Conservation (phyloP, 1,140 invertebrate genomes). For the Anagrus nilaparvatae region DNA sequence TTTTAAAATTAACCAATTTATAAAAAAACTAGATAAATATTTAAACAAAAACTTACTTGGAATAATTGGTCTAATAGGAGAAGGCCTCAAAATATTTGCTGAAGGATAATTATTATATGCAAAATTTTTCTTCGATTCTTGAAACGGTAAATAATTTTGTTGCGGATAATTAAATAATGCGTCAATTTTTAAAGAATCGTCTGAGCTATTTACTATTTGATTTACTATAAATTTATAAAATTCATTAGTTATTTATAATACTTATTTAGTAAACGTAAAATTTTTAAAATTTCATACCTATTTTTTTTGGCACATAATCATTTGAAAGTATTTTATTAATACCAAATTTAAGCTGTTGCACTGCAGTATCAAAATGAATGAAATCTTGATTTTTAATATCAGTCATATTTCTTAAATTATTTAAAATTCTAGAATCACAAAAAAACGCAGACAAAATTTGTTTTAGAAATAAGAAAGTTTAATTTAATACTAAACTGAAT, state of each 20-base stretch:
- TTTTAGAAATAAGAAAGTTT: background rate
- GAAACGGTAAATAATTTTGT: slow-evolving; percentile 14
- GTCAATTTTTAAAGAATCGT: too few species aligned
- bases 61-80: too few species aligned
- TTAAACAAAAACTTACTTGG: too few species aligned
- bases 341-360: slow-evolving; percentile 39
- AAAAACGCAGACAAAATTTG: background rate
- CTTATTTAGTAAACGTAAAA: slow-evolving; percentile 10
- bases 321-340: slow-evolving; percentile 43
- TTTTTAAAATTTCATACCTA: slow-evolving; percentile 20
- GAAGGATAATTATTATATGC: too few species aligned
- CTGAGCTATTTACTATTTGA: too few species aligned
- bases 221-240: background rate
- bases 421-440: background rate
- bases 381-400: background rate
- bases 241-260: slow-evolving; percentile 1
- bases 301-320: slow-evolving; percentile 23
- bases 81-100: too few species aligned
- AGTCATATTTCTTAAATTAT: background rate
- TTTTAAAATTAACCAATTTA: too few species aligned
- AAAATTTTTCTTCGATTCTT: too few species aligned
- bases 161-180: background rate
- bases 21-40: too few species aligned
- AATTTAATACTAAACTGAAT: background rate
- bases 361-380: background rate